phyloP scores from a whole-genome alignment of 2,888 invertebrate species.

The Rhamnusium bicolor region DNA sequence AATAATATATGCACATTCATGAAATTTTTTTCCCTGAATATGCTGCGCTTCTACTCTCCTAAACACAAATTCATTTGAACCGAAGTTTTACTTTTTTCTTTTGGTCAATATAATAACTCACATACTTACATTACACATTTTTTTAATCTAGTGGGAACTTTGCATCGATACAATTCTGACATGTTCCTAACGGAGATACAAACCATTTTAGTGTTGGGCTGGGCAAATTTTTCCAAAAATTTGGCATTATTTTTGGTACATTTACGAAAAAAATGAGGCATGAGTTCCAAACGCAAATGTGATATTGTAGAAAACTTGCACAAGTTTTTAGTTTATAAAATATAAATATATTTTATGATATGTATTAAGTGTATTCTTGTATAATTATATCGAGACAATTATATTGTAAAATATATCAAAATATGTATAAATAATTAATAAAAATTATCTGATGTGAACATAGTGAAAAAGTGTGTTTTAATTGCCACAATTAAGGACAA shows the following conservation, averaged over 20 bases:
- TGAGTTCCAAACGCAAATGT: constrained; percentile 68
- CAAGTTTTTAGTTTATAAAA: constrained; percentile 65
- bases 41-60: too few species aligned
- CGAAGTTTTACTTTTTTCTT: too few species aligned
- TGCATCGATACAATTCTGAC: too few species aligned
- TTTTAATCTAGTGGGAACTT: too few species aligned
- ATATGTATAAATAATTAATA: constrained; percentile 45
- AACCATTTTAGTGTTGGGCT: constrained; percentile 4
- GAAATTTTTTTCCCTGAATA: too few species aligned
- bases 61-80: too few species aligned
- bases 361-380: constrained; percentile 67
- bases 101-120: too few species aligned
- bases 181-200: too few species aligned
- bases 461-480: constrained; percentile 13
- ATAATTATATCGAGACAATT: constrained; percentile 53
- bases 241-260: constrained; percentile 41
- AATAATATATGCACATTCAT: too few species aligned
- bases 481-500: too few species aligned
- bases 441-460: constrained; percentile 33
- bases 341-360: constrained; percentile 68
- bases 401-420: constrained; percentile 49
- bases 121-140: too few species aligned
- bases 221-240: background rate
- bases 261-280: constrained; percentile 46
- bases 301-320: constrained; percentile 68